These are phyloP conservation scores for Apantesis nais DNA, from an alignment of 2,888 invertebrate species.

Conservation along the genomic window DNA sequence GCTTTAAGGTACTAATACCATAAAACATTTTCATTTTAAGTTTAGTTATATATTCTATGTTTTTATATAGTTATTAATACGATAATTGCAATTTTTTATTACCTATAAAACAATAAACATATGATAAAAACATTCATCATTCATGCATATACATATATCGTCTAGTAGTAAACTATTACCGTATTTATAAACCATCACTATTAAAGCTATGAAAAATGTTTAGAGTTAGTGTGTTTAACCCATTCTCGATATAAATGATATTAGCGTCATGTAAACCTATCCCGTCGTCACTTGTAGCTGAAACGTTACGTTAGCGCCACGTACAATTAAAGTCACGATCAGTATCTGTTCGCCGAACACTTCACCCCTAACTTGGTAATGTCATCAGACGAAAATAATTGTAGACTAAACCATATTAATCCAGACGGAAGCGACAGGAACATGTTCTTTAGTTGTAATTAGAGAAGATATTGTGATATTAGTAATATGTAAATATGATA, in stretches of 20 bases:
- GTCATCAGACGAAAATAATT: conserved; percentile 52
- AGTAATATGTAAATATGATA: conserved; percentile 2
- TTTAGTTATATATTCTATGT: no score
- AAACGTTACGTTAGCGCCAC: conserved; percentile 82
- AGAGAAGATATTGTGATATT: conserved; percentile 31
- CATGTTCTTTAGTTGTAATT: conserved; percentile 47
- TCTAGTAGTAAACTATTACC: background rate
- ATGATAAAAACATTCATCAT: no score
- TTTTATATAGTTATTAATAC: no score
- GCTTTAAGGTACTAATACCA: no score
- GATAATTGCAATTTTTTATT: no score
- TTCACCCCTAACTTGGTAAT: conserved; percentile 57
- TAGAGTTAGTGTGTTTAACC: background rate
- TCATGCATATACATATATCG: no score
- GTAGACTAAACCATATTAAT: conserved; percentile 42
- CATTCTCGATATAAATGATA: background rate
- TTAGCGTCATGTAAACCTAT: conserved; percentile 60
- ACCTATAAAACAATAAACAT: no score
- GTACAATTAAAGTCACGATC: conserved; percentile 82
- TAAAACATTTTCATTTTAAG: no score
- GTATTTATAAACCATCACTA: no score
- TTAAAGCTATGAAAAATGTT: background rate
- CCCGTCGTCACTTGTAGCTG: conserved; percentile 62
- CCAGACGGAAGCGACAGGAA: conserved; percentile 41
- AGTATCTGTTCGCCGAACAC: conserved; percentile 80